These are phyloP conservation scores for Oscheius myriophilus DNA, from an alignment of 2,888 invertebrate genomes.

Conservation along the genomic window DNA sequence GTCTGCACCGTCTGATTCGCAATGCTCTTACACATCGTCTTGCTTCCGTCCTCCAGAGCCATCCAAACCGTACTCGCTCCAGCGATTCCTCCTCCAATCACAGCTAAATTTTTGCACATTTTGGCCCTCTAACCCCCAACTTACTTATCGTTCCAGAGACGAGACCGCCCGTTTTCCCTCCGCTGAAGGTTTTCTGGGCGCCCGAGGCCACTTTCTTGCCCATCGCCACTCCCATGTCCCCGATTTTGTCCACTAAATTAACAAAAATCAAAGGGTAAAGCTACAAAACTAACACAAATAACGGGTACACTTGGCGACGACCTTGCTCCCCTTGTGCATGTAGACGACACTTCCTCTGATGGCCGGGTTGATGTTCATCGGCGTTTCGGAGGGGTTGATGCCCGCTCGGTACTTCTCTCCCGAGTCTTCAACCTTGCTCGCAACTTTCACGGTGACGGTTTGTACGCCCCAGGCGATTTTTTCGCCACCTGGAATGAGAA, in stretches of 20 bases:
- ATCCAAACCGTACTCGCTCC: constrained; percentile 78
- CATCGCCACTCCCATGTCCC: constrained; percentile 78
- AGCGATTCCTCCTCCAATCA: constrained; percentile 64
- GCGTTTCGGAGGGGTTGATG: constrained; percentile 67
- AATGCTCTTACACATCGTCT: constrained; percentile 76
- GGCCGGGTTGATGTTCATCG: constrained; percentile 75
- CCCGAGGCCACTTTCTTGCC: constrained; percentile 78
- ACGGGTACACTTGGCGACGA: constrained; percentile 79
- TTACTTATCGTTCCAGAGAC: constrained; percentile 53
- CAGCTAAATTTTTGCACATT: constrained; percentile 36
- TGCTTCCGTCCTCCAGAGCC: constrained; percentile 80
- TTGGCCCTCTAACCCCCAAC: too few species aligned
- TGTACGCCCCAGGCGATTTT: constrained; percentile 77
- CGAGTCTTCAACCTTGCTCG: constrained; percentile 47
- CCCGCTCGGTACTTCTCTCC: constrained; percentile 46
- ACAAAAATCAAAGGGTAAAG: background rate
- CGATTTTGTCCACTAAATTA: constrained; percentile 75
- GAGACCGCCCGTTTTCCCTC: constrained; percentile 57
- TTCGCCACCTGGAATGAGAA: constrained; percentile 77
- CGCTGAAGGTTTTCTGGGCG: constrained; percentile 73
- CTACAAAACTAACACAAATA: constrained; percentile 76
- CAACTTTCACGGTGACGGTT: constrained; percentile 45
- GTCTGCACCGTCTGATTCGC: constrained; percentile 82
- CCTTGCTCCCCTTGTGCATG: constrained; percentile 79
- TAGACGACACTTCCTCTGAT: constrained; percentile 77